phyloP scores from a whole-genome alignment of 2,113 vertebrate genomes.

The Varanus salvator region DNA sequence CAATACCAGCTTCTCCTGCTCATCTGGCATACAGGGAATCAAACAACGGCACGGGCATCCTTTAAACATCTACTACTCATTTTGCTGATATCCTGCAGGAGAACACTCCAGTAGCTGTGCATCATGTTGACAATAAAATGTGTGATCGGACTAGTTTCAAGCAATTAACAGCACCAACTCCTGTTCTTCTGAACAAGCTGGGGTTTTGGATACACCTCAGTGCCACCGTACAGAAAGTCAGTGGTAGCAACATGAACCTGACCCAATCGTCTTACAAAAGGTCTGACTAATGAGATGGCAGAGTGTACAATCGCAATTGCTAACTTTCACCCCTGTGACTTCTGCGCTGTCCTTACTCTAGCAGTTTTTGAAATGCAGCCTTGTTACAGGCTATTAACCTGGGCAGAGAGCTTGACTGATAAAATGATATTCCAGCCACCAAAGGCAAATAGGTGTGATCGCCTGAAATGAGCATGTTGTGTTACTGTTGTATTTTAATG shows the following conservation, averaged over 20 bases:
- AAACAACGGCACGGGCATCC: neutral
- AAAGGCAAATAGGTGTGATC: conserved; percentile 29
- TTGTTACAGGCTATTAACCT: conserved; percentile 36
- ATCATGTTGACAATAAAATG: neutral
- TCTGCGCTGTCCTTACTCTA: conserved; percentile 22
- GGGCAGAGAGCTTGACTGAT: conserved; percentile 35
- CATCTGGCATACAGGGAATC: neutral
- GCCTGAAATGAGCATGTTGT: conserved; percentile 15
- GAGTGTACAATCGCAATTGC: neutral
- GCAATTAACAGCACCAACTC: neutral
- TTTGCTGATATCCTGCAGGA: neutral
- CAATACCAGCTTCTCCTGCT: neutral
- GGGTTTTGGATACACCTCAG: conserved; percentile 9
- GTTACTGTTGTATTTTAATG: neutral
- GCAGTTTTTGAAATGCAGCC: conserved; percentile 10
- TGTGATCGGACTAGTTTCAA: neutral
- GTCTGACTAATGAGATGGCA: conserved; percentile 23
- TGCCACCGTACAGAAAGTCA: neutral
- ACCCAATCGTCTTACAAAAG: neutral
- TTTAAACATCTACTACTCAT: too few species aligned
- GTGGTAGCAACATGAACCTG: conserved; percentile 16
- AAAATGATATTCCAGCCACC: conserved; percentile 21
- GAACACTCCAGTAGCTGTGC: neutral
- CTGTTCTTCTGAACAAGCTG: neutral
- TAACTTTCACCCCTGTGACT: conserved; percentile 32